A percentile compares a stretch with the other conserved stretches of the same genome.
These are phyloP conservation scores for Lynx canadensis DNA, from an alignment of 2,113 vertebrate genomes.

Conservation along the genomic window DNA sequence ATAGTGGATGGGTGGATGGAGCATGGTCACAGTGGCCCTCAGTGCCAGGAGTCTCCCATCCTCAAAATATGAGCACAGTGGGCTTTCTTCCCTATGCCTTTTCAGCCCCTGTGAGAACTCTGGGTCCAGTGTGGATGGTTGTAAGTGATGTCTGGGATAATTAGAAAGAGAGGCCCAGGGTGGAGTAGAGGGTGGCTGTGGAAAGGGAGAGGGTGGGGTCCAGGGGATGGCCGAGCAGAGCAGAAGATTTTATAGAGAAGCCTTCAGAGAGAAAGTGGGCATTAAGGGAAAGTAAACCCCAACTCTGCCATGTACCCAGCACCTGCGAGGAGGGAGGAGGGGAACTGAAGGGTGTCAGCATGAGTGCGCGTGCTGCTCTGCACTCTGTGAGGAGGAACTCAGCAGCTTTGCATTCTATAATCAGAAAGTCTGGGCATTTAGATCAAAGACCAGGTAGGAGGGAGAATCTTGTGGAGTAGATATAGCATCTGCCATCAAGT, in stretches of 20 bases:
- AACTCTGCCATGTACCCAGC: neutral
- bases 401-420: neutral
- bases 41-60: neutral
- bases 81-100: neutral
- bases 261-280: neutral
- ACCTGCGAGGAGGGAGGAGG: neutral
- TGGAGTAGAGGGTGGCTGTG: neutral
- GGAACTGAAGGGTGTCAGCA: rapidly evolving
- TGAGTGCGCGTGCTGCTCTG: rapidly evolving
- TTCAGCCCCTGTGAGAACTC: neutral
- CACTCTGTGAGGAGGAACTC: neutral
- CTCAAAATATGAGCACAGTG: neutral
- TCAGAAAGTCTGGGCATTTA: neutral
- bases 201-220: neutral
- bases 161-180: neutral
- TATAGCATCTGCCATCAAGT: neutral
- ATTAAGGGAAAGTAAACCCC: neutral
- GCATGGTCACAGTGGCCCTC: neutral
- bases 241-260: neutral
- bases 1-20: neutral
- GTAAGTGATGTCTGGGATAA: neutral
- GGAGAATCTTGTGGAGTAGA: neutral
- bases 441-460: neutral
- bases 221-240: neutral
- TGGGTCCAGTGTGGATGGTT: neutral